Base-by-base conservation (phyloP, 2,113 vertebrate species). In the Takifugu flavidus region DNA sequence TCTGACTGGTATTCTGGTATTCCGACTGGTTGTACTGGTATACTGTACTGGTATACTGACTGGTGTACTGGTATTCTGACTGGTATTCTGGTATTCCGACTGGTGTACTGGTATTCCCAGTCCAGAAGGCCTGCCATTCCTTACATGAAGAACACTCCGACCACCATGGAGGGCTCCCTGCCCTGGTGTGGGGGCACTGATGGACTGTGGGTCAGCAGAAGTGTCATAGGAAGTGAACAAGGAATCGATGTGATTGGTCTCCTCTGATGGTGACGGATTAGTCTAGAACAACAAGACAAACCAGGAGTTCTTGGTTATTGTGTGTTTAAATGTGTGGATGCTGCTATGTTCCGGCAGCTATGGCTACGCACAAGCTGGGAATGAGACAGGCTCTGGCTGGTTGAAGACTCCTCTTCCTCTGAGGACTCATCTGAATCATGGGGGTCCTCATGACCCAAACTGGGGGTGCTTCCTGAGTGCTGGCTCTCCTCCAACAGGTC, bases 341-440 rank as follows among this genome's bases (percentile, higher is more conserved):
- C 68, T 77, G 15, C 0, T 63, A 52, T 72, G 49, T 10, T 11
- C 8, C 4, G 34, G 2, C 7, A 39, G 34, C 1, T 11, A 45
- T 55, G 56, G 76, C 28, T n/a, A 86, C 95, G 82, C 87, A 98
- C 97, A 1, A 98, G 93, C 79, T 71, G 91, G 7, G 95, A 94
- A 67, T 93, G 94, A 63, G 96, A 95, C 62, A 98, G 89, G 82
- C 96, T 95, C 84, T 96, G 97, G 89, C 95, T 98, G 54, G 94
- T 91, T 26, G 96, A 93, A 67, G 96, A 93, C 72, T 94, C 94
- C 81, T 98, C 95, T 77, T 99, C 97, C 82, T 99, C 97, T 0
- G 96, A 98, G 10, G 97, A 98, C 74, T 98, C 96, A 59, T 99
- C 96, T 0, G 96, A 95, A 72, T 98, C 96, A 69, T 97, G 95